Evolutionary conservation across 2,113 vertebrate genomes (phyloP).

Genomic region (Eretmodus cyanostictus): DNA sequence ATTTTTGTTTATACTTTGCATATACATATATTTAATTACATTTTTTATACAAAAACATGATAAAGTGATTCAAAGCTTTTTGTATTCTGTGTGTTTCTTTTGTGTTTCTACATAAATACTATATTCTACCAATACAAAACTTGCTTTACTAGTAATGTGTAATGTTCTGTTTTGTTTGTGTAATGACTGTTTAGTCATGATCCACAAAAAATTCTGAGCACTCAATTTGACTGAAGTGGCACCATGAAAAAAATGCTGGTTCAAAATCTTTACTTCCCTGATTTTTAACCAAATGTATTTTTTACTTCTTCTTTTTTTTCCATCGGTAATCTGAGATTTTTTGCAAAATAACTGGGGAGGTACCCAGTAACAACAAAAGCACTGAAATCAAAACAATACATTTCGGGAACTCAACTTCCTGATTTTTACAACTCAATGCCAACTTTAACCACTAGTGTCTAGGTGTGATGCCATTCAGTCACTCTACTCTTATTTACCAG

Average conservation of each 20-base stretch:
- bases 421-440: neutral
- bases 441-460: neutral
- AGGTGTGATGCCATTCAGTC: neutral
- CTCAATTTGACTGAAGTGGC: neutral
- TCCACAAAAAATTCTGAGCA: neutral
- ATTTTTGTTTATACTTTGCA: neutral
- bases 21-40: neutral
- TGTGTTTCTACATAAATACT: neutral
- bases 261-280: neutral
- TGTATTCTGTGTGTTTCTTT: neutral
- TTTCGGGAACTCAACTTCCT: fast-evolving
- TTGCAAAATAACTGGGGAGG: neutral
- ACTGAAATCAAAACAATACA: neutral
- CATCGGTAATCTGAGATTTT: neutral
- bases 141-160: neutral
- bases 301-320: neutral
- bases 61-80: neutral
- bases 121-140: fast-evolving
- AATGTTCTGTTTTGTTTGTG: neutral
- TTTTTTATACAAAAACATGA: neutral
- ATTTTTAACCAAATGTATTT: neutral
- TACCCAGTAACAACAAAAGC: neutral
- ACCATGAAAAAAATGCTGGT: neutral
- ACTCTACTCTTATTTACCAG: fast-evolving
- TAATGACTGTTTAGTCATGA: neutral